Base-by-base conservation (phyloP, 2,888 invertebrate species). In the Elmis aenea region DNA sequence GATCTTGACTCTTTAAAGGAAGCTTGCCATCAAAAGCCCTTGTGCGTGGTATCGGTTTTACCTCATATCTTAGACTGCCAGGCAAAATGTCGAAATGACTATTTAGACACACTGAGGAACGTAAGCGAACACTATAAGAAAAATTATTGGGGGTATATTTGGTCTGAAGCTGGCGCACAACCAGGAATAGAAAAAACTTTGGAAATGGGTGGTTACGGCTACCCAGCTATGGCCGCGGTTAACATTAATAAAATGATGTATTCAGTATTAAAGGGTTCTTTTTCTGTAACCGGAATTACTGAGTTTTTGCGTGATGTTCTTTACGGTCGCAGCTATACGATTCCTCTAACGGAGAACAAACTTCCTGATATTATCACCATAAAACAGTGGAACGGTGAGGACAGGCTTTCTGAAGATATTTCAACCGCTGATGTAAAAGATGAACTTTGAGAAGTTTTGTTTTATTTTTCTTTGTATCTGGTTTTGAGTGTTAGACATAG, bases 21-120 rank as follows among this genome's bases (percentile, higher is more conserved):
- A 1, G 80, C 81, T 1, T 99, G 97, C 67, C 83, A 85, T 33
- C 83, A 86, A 32, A 85, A 86, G 62, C 90, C 93, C 2, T 71
- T 96, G 5, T 97, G 97, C 67, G 81, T 97, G 18, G 80, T 99
- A 23, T 81, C 95, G 0, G 79, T 97, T 12, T 69, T 99, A 47
- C 97, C 97, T 0, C 90, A 96, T 64, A 93, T 99, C 55, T 77
- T 95, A 20, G 97, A 99, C 70, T 99, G 97, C 64, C 85, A 92
- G 66, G 85, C 94, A 0, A 76, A 85, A 22, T 97, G 97, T 63
- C 79, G 97, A 38, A 89, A 90, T 66, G 72, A 78, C n/a, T 95
- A 94, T 69, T 62, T 99, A 29, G 64, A 76, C 18, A 77, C 79
- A 2, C 72, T 97, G 3, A 76, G 74, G 9, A 70, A 74, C 0